Percentiles rank a stretch among this genome's conserved stretches.
phyloP scores from a whole-genome alignment of 2,888 invertebrate genomes.

The Hypercompe scribonia region DNA sequence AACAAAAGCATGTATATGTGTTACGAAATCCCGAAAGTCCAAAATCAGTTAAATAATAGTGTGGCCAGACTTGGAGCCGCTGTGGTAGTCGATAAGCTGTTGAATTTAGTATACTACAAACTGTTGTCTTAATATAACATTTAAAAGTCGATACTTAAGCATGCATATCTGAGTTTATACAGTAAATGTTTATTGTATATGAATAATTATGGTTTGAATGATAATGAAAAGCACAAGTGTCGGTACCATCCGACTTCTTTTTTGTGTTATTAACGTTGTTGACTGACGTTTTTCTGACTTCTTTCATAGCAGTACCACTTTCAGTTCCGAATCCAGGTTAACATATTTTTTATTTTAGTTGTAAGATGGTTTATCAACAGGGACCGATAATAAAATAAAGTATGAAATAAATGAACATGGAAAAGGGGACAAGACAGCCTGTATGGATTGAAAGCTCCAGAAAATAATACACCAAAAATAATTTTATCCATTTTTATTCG shows the following conservation, averaged over 20 bases:
- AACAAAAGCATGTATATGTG: too few relatives aligned
- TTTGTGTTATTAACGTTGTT: background rate
- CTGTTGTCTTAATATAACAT: too few relatives aligned
- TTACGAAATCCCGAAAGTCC: too few relatives aligned
- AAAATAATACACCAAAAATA: slow-evolving; percentile 46
- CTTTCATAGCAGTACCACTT: background rate
- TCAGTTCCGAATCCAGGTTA: background rate
- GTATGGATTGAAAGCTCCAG: background rate
- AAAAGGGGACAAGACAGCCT: background rate
- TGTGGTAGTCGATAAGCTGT: too few relatives aligned
- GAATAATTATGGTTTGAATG: background rate
- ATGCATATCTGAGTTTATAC: background rate
- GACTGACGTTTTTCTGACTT: background rate
- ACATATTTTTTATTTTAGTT: background rate
- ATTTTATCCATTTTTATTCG: slow-evolving; percentile 70
- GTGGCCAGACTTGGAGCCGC: too few relatives aligned
- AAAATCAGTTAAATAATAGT: too few relatives aligned
- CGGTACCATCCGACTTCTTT: background rate
- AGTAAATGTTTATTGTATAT: background rate
- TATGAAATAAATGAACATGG: background rate
- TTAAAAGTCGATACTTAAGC: background rate
- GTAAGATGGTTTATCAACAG: background rate
- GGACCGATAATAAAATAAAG: too few relatives aligned
- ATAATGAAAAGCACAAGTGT: background rate
- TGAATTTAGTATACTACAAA: too few relatives aligned